Percentiles rank a stretch among this genome's conserved stretches.
Evolutionary conservation across 2,797 vertebrate species (phyloP).

Genomic region (Sebastes jordani): DNA sequence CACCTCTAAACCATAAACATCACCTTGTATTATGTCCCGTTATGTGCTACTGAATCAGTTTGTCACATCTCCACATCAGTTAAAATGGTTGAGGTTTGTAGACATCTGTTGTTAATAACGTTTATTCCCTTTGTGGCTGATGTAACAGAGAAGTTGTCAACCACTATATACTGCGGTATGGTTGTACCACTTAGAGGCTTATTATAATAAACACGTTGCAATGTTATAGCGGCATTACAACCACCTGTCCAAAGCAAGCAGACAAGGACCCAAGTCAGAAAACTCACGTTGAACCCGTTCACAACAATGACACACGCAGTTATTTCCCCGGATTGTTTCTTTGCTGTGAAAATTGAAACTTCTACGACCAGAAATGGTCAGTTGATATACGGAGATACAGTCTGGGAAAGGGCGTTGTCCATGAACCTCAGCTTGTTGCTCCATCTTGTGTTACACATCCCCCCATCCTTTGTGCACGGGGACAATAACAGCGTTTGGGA

Average conservation of each 20-base stretch:
- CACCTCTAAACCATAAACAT: background rate
- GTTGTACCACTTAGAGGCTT: background rate
- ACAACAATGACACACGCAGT: background rate
- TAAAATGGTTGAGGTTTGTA: background rate
- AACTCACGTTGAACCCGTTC: background rate
- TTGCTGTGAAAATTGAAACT: constrained; percentile 21
- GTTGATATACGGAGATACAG: constrained; percentile 46
- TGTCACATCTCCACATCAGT: background rate
- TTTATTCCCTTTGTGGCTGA: background rate
- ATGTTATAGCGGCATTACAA: background rate
- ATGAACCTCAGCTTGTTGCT: constrained; percentile 68
- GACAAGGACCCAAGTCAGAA: background rate
- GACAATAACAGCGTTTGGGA: constrained; percentile 74
- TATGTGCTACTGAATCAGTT: background rate
- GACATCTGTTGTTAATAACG: background rate
- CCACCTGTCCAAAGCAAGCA: background rate
- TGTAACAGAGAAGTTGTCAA: background rate
- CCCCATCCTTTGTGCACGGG: constrained; percentile 73
- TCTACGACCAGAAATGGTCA: constrained; percentile 36
- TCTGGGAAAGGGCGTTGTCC: constrained; percentile 78
- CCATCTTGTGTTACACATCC: constrained; percentile 68
- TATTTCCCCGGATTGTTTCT: background rate
- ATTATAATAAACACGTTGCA: background rate
- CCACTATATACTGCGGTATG: background rate
- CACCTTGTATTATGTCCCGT: background rate